phyloP scores from a whole-genome alignment of 2,797 vertebrate genomes.

The Acanthurus tractus region DNA sequence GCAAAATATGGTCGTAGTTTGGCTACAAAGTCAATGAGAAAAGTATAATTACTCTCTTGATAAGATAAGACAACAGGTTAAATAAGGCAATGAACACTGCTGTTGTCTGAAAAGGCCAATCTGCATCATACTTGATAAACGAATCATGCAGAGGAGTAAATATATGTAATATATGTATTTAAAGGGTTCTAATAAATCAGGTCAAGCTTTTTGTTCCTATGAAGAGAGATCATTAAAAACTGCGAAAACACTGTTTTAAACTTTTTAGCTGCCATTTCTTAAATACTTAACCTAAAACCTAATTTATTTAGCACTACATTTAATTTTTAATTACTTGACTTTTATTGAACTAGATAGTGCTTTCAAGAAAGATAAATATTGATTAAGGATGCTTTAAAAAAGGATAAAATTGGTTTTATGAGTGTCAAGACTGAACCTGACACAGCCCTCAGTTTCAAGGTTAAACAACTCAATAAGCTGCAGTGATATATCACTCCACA shows the following conservation, averaged over 20 bases:
- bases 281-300: not conserved
- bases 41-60: not conserved
- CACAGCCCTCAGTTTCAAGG: constrained; percentile 1
- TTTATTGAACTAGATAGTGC: not conserved
- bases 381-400: not conserved
- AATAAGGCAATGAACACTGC: not conserved
- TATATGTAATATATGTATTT: not conserved
- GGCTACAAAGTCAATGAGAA: constrained; percentile 25
- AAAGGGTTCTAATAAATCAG: not conserved
- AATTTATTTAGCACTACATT: not conserved
- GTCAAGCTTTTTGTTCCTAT: not conserved
- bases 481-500: constrained; percentile 7
- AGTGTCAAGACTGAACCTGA: not conserved
- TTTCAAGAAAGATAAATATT: not conserved
- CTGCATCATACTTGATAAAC: not conserved
- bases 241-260: not conserved
- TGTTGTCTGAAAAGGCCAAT: too few relatives aligned
- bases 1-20: constrained; percentile 21
- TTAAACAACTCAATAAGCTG: constrained; percentile 9
- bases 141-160: not conserved
- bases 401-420: not conserved
- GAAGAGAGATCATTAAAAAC: not conserved
- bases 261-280: too few relatives aligned
- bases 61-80: not conserved
- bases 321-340: too few relatives aligned